phyloP scores from a whole-genome alignment of 2,797 vertebrate genomes.

The Liasis olivaceus region DNA sequence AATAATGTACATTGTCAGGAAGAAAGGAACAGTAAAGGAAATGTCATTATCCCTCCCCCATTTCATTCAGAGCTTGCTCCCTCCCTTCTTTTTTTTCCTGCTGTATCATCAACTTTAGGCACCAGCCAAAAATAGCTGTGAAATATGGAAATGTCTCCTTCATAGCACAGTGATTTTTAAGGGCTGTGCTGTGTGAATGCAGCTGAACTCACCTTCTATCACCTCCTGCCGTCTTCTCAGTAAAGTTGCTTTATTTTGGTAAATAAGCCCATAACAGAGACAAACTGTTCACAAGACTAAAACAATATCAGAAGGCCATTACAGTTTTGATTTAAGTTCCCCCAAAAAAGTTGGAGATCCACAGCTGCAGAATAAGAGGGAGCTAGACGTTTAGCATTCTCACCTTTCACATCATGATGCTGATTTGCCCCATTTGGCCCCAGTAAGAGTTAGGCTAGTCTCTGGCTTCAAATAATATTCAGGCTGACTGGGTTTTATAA shows the following conservation, averaged over 20 bases:
- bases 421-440: conserved; percentile 21
- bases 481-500: background rate
- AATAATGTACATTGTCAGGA: conserved; percentile 57
- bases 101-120: conserved; percentile 70
- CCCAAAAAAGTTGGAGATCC: conserved; percentile 54
- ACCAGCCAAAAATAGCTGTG: conserved; percentile 71
- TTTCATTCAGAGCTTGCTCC: conserved; percentile 44
- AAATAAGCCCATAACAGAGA: conserved; percentile 69
- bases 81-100: conserved; percentile 45
- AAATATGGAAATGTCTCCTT: conserved; percentile 74
- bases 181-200: conserved; percentile 72
- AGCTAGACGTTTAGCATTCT: conserved; percentile 46
- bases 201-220: conserved; percentile 69
- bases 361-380: conserved; percentile 42
- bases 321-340: conserved; percentile 66
- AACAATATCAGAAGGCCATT: conserved; percentile 68
- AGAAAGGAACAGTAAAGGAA: conserved; percentile 63
- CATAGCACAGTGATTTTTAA: conserved; percentile 72
- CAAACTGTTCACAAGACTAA: conserved; percentile 65
- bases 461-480: conserved; percentile 14
- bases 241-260: conserved; percentile 66
- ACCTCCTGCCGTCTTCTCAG: conserved; percentile 64
- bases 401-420: conserved; percentile 37
- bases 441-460: conserved; percentile 34
- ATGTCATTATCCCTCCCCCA: conserved; percentile 32